A percentile compares a stretch with the other conserved stretches of the same genome.
phyloP scores from a whole-genome alignment of 2,797 vertebrate genomes.

The Rhadinocentrus ornatus region DNA sequence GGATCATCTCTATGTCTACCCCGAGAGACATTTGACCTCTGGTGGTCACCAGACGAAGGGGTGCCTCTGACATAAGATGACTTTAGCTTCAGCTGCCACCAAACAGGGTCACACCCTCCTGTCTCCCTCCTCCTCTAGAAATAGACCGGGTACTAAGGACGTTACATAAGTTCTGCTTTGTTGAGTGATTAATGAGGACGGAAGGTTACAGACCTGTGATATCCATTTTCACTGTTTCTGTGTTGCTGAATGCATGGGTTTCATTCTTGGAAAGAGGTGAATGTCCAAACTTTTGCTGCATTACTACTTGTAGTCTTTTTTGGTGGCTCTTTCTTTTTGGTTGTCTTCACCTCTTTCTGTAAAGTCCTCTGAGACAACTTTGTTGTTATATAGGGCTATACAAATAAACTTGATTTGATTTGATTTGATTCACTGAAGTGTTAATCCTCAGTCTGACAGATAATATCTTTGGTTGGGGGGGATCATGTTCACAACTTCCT shows the following conservation, averaged over 20 bases:
- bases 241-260: slow-evolving; percentile 7
- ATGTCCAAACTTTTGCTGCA: not conserved
- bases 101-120: slow-evolving; percentile 38
- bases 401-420: too few species aligned
- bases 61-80: slow-evolving; percentile 30
- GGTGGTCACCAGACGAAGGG: slow-evolving; percentile 44
- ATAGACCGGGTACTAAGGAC: slow-evolving; percentile 65
- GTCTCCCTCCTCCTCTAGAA: slow-evolving; percentile 67
- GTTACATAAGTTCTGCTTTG: slow-evolving; percentile 62
- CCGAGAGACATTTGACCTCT: slow-evolving; percentile 48
- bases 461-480: too few species aligned
- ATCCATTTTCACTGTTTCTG: slow-evolving; percentile 40
- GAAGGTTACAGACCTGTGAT: slow-evolving; percentile 12
- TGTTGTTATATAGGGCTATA: too few species aligned
- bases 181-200: slow-evolving; percentile 60
- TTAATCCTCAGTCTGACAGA: too few species aligned
- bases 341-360: too few species aligned
- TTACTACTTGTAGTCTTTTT: not conserved
- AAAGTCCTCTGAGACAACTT: too few species aligned
- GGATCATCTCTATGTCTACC: slow-evolving; percentile 11
- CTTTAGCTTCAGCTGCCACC: slow-evolving; percentile 62
- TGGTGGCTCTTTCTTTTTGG: slow-evolving; percentile 7
- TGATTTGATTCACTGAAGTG: too few species aligned
- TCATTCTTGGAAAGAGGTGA: slow-evolving; percentile 18
- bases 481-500: too few species aligned